Evolutionary conservation across 1,140 invertebrate genomes (phyloP).

Genomic region (Meteorus sp.): DNA sequence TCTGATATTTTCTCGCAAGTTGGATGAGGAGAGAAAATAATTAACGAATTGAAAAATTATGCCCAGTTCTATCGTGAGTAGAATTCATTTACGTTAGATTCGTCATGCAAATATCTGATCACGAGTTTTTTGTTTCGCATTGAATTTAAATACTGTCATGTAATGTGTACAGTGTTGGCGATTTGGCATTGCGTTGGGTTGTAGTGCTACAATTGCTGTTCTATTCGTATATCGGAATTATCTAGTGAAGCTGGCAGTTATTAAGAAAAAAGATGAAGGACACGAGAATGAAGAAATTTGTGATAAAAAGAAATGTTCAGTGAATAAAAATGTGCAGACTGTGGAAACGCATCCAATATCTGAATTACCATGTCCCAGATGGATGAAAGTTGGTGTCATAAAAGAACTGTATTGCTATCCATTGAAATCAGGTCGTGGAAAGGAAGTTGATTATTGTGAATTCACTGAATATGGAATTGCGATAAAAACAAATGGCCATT

Average conservation of each 20-base stretch:
- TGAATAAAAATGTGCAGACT: neutral
- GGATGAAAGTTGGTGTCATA: constrained; percentile 45
- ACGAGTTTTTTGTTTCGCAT: too few species aligned
- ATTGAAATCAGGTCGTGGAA: constrained; percentile 49
- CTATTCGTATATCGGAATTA: constrained; percentile 7
- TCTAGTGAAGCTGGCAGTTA: neutral
- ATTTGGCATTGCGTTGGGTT: neutral
- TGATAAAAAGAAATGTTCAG: neutral
- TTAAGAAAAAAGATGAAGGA: neutral
- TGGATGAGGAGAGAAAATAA: too few species aligned
- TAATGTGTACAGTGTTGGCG: constrained; percentile 15
- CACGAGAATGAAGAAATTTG: neutral
- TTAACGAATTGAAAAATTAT: too few species aligned
- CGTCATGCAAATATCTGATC: too few species aligned
- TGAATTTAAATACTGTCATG: neutral
- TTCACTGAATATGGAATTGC: constrained; percentile 47
- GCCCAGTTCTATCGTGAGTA: too few species aligned
- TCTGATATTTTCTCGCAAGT: too few species aligned
- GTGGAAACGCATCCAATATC: neutral
- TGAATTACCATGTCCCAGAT: constrained; percentile 33
- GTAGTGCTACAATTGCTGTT: neutral
- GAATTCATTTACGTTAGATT: too few species aligned
- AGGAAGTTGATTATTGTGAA: constrained; percentile 34
- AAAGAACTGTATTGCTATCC: constrained; percentile 48
- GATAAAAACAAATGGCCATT: constrained; percentile 20